Base-by-base conservation (phyloP, 2,888 invertebrate species). In the Chaetogeoica ovagalla region DNA sequence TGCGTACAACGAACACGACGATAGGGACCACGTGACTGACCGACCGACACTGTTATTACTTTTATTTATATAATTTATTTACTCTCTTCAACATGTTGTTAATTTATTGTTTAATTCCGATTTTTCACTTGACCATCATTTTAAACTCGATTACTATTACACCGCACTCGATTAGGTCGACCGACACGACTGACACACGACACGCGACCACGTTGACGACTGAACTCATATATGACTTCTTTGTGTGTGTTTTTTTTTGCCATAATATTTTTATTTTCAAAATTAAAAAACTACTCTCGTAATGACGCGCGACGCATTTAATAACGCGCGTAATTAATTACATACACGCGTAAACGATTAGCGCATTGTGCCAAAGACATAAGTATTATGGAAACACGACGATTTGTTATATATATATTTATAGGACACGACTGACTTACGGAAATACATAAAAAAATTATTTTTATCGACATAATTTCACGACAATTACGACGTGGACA, bases 311-410 rank as follows among this genome's bases (percentile, higher is more conserved):
- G 30, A 0, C 48, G 13, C 11, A 48, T 43, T 43, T 17, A 9
- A 60, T 43, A 43, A 43, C 71, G 59, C 60, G 48, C 4, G 30
- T 30, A 30, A n/a, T n/a, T n/a, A n/a, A n/a, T n/a, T 72, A 72
- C 13, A 7, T 59, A 17, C 60, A 21, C 7, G 13, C 13, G n/a
- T 9, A 11, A 17, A 65, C 19, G 39, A 70, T 5, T 21, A 72
- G 15, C 21, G 43, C 21, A 75, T 71, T 59, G 57, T 75, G 75
- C 75, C 75, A 75, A 75, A 75, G 75, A 75, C 66, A 30, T 30
- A 30, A 30, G 30, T 21, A 21, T 57, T 63, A 63, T 63, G 17
- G 15, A 63, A 57, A 13, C 1, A 55, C 55, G 43, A 43, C 43
- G 6, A 43, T 9, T 9, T 43, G 43, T 43, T 43, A 9, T 43